Percentiles rank a stretch among this genome's conserved stretches.
These are phyloP conservation scores for Drosophila navojoa DNA, from an alignment of 1,140 invertebrate genomes.

Conservation along the genomic window DNA sequence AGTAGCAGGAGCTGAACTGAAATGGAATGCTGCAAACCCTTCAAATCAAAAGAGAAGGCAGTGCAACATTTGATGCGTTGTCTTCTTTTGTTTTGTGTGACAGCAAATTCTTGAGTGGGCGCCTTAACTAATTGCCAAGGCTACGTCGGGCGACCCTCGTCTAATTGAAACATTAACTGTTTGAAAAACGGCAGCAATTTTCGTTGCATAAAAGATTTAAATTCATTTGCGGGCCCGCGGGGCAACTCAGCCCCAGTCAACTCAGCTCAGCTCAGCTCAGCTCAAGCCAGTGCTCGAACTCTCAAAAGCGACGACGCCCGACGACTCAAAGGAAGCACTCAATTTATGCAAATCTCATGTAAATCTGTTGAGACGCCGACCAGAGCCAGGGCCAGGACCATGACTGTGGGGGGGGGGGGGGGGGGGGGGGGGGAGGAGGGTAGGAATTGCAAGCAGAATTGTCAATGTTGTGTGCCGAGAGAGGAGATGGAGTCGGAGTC, in stretches of 20 bases:
- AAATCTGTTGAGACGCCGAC: conserved; percentile 73
- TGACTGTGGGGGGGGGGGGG: background rate
- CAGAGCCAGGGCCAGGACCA: background rate
- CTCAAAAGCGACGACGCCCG: conserved; percentile 33
- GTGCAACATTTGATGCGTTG: background rate
- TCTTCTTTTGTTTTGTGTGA: background rate
- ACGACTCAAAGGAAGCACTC: conserved; percentile 78
- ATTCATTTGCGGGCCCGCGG: conserved; percentile 63
- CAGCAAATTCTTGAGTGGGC: conserved; percentile 25
- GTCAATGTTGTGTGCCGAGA: conserved; percentile 4
- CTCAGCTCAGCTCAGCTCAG: background rate
- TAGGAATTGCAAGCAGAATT: conserved; percentile 34
- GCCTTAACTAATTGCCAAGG: conserved; percentile 57
- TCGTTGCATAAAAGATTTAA: conserved; percentile 74
- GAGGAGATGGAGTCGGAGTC: background rate
- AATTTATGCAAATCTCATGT: conserved; percentile 83
- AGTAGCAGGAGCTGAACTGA: background rate
- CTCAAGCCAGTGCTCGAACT: conserved; percentile 21
- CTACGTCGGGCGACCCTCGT: conserved; percentile 22
- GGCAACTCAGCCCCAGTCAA: background rate
- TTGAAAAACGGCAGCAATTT: conserved; percentile 64
- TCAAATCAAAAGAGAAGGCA: too few relatives aligned
- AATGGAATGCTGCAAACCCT: conserved; percentile 34
- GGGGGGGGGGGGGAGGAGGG: background rate
- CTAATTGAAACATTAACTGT: conserved; percentile 83